Evolutionary conservation across 2,797 vertebrate species (phyloP), one percentile per base, ranked within the genome.

Genomic region (Carcharodon carcharias): DNA sequence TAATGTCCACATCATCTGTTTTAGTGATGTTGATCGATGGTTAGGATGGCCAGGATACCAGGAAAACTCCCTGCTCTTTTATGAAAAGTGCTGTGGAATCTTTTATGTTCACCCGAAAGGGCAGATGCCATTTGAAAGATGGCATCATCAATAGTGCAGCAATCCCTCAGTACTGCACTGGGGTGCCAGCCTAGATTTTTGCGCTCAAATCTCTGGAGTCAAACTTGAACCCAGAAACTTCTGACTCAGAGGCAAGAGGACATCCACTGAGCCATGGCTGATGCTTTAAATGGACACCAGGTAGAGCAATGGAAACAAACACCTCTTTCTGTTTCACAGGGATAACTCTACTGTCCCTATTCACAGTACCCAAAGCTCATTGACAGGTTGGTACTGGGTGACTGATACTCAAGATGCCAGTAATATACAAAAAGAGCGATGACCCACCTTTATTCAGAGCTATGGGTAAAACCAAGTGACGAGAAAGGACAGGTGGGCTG

Each of bases 391-490:
- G 56, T 21, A 7, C 31, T 28, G 35, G n/a, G 35, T 63, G 6
- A n/a, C 58, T 92, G 35, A 18, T 16, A 63, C 58, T 93, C 7
- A 21, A 65, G 40, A 35, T 56, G 35, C 54, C 56, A 58, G 12
- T 45, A 69, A 65, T 50, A 67, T 2, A 11, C 3, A 95, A 94
- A 69, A 69, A 21, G 21, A 50, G 2, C 21, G 11, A 63, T 40
- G 93, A 94, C 98, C 98, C 96, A 99, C 99, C 99, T 99, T 99
- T 99, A 97, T 98, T 99, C 50, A 99, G 98, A 96, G 99, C 99
- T 96, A 99, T 99, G 91, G 99, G 99, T 94, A 99, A 97, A 0
- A 99, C 99, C 97, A 99, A 97, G 97, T 99, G 99, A 97, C 99
- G 98, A 96, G 99, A 99, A 96, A 99, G 97, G 96, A 99, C 99